Evolutionary conservation across 2,888 invertebrate genomes (phyloP).

Genomic region (Lasius fuliginosus): DNA sequence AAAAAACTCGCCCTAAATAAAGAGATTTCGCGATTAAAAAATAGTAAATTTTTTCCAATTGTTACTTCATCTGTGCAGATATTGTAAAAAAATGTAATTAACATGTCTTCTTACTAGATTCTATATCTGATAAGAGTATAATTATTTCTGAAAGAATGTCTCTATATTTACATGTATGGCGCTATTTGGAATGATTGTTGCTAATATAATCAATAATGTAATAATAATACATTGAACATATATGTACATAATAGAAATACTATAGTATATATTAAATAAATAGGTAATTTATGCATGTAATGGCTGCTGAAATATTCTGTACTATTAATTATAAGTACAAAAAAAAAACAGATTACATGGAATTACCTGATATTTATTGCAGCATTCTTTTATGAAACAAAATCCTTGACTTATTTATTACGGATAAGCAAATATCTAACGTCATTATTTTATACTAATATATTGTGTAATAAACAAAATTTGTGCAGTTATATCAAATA

Average conservation of each 20-base stretch:
- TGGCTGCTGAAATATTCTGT: slow-evolving; percentile 23
- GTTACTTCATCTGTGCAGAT: neutral
- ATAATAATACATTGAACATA: slow-evolving; percentile 40
- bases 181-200: slow-evolving; percentile 6
- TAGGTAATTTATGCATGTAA: neutral
- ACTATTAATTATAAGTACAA: slow-evolving; percentile 30
- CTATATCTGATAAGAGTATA: neutral
- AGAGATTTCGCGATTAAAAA: neutral
- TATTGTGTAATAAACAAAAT: slow-evolving; percentile 8
- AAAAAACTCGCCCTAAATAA: neutral
- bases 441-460: neutral
- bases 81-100: slow-evolving; percentile 24
- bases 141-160: neutral
- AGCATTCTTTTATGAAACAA: neutral
- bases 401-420: neutral
- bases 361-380: slow-evolving; percentile 5
- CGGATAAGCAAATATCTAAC: neutral
- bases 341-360: neutral
- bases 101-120: neutral
- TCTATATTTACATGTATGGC: neutral
- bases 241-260: slow-evolving; percentile 50
- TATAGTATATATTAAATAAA: slow-evolving; percentile 15
- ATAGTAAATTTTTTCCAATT: neutral
- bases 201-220: slow-evolving; percentile 42
- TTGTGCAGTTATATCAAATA: slow-evolving; percentile 2